phyloP scores from a whole-genome alignment of 2,797 vertebrate species.

The Orestias chungarensis region DNA sequence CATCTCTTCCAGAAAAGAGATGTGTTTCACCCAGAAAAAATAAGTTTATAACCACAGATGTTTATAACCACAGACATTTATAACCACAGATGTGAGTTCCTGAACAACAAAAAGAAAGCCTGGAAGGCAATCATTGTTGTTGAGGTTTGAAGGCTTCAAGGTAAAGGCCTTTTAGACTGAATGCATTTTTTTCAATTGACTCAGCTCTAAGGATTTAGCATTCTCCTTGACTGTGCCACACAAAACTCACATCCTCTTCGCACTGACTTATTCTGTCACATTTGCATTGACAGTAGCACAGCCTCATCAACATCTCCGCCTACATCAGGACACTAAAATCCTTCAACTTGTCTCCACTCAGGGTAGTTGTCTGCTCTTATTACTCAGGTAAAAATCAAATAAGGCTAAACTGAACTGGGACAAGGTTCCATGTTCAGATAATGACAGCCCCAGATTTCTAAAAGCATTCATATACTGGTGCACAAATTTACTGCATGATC shows the following conservation, averaged over 20 bases:
- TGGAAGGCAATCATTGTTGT: neutral
- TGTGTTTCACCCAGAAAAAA: constrained; percentile 1
- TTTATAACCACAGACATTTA: neutral
- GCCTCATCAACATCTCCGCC: neutral
- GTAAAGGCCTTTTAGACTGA: neutral
- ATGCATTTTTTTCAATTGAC: constrained; percentile 6
- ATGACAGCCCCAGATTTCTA: neutral
- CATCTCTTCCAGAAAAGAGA: neutral
- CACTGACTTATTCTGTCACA: constrained; percentile 4
- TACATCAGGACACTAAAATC: constrained; percentile 1
- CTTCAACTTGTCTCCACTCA: neutral
- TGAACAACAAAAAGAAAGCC: constrained; percentile 11
- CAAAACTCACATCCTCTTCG: neutral
- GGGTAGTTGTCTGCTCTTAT: neutral
- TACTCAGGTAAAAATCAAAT: neutral
- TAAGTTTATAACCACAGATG: neutral
- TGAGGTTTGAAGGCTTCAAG: constrained; percentile 8
- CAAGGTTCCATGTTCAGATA: neutral
- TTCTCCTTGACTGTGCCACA: constrained; percentile 2
- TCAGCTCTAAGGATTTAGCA: neutral
- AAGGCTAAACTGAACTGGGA: neutral
- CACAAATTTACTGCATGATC: neutral
- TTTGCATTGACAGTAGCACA: neutral
- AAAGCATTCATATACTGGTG: neutral
- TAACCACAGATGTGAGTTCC: neutral